A percentile compares a stretch with the other conserved stretches of the same genome.
These are phyloP conservation scores for Protosalanx chinensis DNA, from an alignment of 2,797 vertebrate species.

Conservation along the genomic window DNA sequence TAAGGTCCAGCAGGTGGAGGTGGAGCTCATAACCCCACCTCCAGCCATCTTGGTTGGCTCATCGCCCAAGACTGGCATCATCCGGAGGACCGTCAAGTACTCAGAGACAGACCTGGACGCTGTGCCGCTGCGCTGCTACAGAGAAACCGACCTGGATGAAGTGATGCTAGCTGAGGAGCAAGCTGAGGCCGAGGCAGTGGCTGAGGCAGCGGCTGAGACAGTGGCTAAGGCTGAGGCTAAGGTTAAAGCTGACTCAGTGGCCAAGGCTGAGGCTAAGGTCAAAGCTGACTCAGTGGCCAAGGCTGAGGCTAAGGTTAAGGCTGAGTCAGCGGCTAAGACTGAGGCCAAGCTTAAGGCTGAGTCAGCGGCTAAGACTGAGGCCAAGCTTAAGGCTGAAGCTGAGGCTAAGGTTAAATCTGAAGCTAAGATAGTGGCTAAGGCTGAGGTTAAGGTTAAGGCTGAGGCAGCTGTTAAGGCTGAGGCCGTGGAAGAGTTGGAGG, in stretches of 20 bases:
- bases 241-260: conserved; percentile 22
- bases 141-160: conserved; percentile 90
- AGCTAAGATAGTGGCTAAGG: conserved; percentile 32
- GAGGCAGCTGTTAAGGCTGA: conserved; percentile 27
- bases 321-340: conserved; percentile 36
- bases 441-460: conserved; percentile 10
- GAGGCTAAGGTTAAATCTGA: conserved; percentile 39
- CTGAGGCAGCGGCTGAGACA: conserved; percentile 35
- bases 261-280: conserved; percentile 37
- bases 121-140: conserved; percentile 88
- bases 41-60: conserved; percentile 27
- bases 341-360: conserved; percentile 35
- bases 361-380: conserved; percentile 34
- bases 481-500: conserved; percentile 57
- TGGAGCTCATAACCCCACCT: conserved; percentile 75
- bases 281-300: conserved; percentile 26
- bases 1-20: conserved; percentile 74
- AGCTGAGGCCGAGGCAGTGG: conserved; percentile 36
- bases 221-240: conserved; percentile 35
- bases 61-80: conserved; percentile 70
- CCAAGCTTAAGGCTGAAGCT: conserved; percentile 30
- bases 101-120: conserved; percentile 94
- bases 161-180: conserved; percentile 62
- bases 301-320: conserved; percentile 36
- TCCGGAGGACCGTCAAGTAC: conserved; percentile 82